These are phyloP conservation scores for Lithodes maja DNA, from an alignment of 2,888 invertebrate species.

Conservation along the genomic window DNA sequence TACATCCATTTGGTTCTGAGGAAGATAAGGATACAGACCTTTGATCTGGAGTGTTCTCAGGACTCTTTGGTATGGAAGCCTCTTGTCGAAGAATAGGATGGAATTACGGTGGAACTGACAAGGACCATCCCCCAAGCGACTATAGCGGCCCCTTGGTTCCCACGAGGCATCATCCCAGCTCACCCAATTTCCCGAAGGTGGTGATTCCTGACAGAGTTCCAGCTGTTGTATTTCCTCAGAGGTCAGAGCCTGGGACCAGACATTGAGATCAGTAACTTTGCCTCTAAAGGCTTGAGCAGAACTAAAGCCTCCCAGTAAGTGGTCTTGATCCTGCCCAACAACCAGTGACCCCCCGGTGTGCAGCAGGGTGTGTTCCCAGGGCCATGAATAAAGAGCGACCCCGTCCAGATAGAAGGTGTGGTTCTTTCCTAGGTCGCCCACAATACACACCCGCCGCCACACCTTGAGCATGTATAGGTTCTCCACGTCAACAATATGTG, in stretches of 20 bases:
- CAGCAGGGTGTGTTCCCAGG: constrained; percentile 23
- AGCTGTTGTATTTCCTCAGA: not conserved
- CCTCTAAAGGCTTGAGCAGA: constrained; percentile 38
- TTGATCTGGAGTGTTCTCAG: constrained; percentile 14
- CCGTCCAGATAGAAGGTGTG: constrained; percentile 54
- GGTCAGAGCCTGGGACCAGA: constrained; percentile 34
- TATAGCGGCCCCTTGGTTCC: constrained; percentile 22
- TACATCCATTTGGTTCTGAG: constrained; percentile 14
- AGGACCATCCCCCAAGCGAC: constrained; percentile 2
- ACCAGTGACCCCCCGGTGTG: constrained; percentile 37
- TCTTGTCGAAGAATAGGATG: constrained; percentile 21
- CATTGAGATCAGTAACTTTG: constrained; percentile 30
- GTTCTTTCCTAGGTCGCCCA: constrained; percentile 14
- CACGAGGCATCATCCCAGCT: constrained; percentile 36
- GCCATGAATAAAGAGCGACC: constrained; percentile 20
- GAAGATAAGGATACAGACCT: constrained; percentile 31
- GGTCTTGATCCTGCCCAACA: constrained; percentile 40
- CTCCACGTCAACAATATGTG: not conserved
- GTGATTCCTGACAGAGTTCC: constrained; percentile 2
- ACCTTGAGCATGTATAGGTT: constrained; percentile 25
- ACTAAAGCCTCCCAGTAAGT: constrained; percentile 32
- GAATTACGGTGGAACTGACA: not conserved
- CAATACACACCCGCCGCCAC: constrained; percentile 38
- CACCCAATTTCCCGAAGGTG: constrained; percentile 41
- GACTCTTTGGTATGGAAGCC: not conserved